phyloP scores from a whole-genome alignment of 2,113 vertebrate genomes.

The Channa argus region DNA sequence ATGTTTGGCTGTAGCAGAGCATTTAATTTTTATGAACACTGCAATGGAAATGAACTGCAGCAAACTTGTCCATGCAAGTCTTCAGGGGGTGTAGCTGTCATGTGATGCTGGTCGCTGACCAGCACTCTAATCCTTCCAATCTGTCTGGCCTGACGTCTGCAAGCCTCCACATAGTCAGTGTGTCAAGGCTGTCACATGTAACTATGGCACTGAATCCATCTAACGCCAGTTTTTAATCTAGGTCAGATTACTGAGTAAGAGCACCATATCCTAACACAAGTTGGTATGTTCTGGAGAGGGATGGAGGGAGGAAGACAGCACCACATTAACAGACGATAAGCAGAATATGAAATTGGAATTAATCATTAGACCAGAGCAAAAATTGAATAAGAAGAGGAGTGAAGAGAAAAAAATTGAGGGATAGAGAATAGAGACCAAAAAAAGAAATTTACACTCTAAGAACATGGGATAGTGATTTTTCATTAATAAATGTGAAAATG shows the following conservation, averaged over 20 bases:
- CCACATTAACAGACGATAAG: not conserved
- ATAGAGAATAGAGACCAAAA: not conserved
- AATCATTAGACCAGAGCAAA: too few relatives aligned
- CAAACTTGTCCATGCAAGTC: slow-evolving; percentile 27
- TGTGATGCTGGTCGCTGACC: slow-evolving; percentile 40
- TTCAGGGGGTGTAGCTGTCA: slow-evolving; percentile 8
- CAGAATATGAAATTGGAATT: too few relatives aligned
- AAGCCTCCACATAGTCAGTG: slow-evolving; percentile 33
- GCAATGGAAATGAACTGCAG: slow-evolving; percentile 6
- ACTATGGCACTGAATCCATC: slow-evolving; percentile 26
- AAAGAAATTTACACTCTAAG: not conserved
- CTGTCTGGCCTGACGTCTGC: slow-evolving; percentile 41
- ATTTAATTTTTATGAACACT: slow-evolving; percentile 24
- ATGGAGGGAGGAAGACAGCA: slow-evolving; percentile 8
- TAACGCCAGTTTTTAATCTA: slow-evolving; percentile 67
- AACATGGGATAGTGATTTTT: not conserved
- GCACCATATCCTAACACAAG: slow-evolving; percentile 30
- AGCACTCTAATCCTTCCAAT: slow-evolving; percentile 42
- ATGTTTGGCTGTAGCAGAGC: not conserved
- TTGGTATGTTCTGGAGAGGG: slow-evolving; percentile 23
- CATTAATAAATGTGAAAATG: not conserved
- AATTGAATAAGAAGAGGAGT: too few relatives aligned
- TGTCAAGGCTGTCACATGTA: slow-evolving; percentile 42
- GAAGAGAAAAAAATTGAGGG: not conserved
- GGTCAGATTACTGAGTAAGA: slow-evolving; percentile 58